Evolutionary conservation across 2,888 invertebrate species (phyloP).

Genomic region (Heteropelma amictum): DNA sequence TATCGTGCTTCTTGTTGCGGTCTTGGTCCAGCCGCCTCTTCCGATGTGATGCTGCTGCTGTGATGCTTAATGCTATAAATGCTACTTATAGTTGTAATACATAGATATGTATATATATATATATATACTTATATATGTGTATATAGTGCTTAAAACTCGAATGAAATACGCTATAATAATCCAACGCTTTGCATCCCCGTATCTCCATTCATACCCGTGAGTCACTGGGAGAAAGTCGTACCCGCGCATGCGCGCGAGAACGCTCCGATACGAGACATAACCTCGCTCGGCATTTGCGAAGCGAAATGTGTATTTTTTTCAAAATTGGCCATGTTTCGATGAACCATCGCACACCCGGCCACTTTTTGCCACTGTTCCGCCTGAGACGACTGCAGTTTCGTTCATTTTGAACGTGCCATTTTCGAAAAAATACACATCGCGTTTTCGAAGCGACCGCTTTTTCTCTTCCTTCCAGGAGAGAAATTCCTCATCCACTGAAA

Average conservation of each 20-base stretch:
- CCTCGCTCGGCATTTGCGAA: too few species aligned
- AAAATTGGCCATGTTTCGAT: too few species aligned
- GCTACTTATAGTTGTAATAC: conserved; percentile 6
- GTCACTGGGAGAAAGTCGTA: conserved; percentile 9
- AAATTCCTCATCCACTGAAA: too few species aligned
- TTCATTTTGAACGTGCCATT: too few species aligned
- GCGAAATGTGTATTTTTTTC: too few species aligned
- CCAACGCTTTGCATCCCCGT: conserved; percentile 22
- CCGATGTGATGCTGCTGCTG: conserved; percentile 22
- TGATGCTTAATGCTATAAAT: not conserved
- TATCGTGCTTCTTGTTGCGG: conserved; percentile 5
- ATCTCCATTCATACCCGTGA: conserved; percentile 24
- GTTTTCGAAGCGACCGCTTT: too few species aligned
- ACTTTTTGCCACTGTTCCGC: too few species aligned
- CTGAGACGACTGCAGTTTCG: too few species aligned
- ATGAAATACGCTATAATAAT: conserved; percentile 35
- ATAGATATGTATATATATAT: not conserved
- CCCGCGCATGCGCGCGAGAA: not conserved
- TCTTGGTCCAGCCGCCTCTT: conserved; percentile 17
- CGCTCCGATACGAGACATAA: not conserved
- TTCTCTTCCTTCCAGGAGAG: too few species aligned
- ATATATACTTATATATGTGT: not conserved
- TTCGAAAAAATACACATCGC: too few species aligned
- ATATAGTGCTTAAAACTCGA: conserved; percentile 24
- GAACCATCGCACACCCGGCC: too few species aligned